Percentiles rank a stretch among this genome's conserved stretches.
Conservation (phyloP, 2,888 invertebrate genomes). For the Drosophila koepferae region DNA sequence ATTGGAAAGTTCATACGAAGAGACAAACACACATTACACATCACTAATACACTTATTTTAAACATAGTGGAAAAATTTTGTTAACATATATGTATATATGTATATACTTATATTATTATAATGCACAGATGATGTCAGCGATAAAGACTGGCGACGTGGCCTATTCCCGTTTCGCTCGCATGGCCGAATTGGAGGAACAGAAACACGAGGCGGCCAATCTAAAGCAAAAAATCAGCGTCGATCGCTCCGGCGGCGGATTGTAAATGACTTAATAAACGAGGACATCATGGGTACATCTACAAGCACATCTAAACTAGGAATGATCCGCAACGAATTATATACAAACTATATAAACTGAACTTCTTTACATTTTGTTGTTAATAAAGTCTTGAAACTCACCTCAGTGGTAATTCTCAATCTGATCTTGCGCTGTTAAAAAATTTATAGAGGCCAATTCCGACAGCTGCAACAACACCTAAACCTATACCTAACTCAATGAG, state of each 20-base stretch:
- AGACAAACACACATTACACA: neutral
- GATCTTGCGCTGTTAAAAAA: accelerated
- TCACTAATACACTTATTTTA: neutral
- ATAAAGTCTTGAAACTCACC: constrained; percentile 64
- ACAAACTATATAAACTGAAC: constrained; percentile 40
- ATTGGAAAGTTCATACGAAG: neutral
- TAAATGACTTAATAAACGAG: constrained; percentile 85
- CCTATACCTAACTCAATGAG: neutral
- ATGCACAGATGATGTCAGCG: constrained; percentile 97
- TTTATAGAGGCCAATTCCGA: neutral
- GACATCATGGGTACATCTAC: constrained; percentile 21
- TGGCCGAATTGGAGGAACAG: constrained; percentile 96
- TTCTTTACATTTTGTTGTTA: constrained; percentile 76
- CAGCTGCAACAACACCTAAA: too few species aligned
- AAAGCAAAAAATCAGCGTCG: constrained; percentile 93
- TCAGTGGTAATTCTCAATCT: neutral
- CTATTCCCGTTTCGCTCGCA: constrained; percentile 97
- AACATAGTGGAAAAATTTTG: neutral
- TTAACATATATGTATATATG: neutral
- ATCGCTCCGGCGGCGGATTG: constrained; percentile 97
- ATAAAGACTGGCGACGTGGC: constrained; percentile 98
- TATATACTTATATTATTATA: neutral
- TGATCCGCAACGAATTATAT: constrained; percentile 47
- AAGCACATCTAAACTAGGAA: constrained; percentile 42
- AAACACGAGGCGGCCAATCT: constrained; percentile 91